Evolutionary conservation across 2,888 invertebrate genomes (phyloP), one percentile per base, ranked within the genome.

Genomic region (Lepidocyrtinus sp.): DNA sequence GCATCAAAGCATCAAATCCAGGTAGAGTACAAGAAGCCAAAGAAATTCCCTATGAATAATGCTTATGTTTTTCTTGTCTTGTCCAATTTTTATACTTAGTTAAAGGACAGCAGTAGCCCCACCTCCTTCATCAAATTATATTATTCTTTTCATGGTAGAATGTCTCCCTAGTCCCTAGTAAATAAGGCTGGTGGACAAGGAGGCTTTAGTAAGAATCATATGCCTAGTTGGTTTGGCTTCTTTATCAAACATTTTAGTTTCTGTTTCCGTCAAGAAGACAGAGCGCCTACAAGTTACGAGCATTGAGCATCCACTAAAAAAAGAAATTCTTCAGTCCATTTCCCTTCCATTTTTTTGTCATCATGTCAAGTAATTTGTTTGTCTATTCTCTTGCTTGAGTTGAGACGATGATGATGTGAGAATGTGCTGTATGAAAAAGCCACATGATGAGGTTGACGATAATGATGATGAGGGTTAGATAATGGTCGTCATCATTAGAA

Each of bases 91-190:
- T 36, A 7, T 12, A 7, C 77, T 65, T 77, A 59, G 25, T 77
- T 72, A 77, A 72, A 77, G 71, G 77, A 81, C 81, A 77, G 72
- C 73, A 69, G 59, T 59, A 80, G 55, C 76, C 82, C n/a, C 75
- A 73, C 82, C 82, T 82, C 79, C 82, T 82, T 82, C 82, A 82
- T 82, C 82, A 82, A 82, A 76, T 75, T 80, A 70, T 73, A 82
- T 82, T 82, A 82, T 82, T 82, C 82, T 77, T n/a, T 82, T 77
- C 67, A 77, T 75, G 74, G 50, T 75, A 74, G 75, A 82, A 82
- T 82, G 82, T 82, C 82, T 82, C 77, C 75, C 71, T 77, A 77
- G 65, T n/a, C n/a, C n/a, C n/a, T 69, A 67, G 17, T 65, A 73
- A 63, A 73, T 62, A 63, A 63, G 24, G 36, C 36, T 7, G 5